Conservation (phyloP, 2,113 vertebrate species). For the Albula goreensis region DNA sequence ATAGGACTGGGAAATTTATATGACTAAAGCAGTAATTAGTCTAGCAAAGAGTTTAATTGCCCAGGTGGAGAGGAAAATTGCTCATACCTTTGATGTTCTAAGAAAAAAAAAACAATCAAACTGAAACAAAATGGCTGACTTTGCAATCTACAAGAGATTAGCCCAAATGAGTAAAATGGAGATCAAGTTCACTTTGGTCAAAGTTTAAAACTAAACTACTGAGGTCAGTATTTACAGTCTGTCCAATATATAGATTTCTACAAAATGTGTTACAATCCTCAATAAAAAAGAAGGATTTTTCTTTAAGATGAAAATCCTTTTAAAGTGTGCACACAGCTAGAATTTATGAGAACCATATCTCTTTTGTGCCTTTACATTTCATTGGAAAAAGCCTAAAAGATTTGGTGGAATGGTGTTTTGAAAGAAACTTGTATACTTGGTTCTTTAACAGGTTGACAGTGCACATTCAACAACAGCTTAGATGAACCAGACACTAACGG, state of each 20-base stretch:
- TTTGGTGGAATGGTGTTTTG: background rate
- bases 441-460: background rate
- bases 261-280: background rate
- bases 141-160: background rate
- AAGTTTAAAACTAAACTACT: background rate
- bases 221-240: background rate
- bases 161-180: background rate
- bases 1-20: background rate
- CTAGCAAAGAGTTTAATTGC: background rate
- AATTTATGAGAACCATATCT: background rate
- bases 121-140: background rate
- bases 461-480: background rate
- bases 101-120: background rate
- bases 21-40: background rate
- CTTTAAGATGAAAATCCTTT: background rate
- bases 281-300: background rate
- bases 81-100: background rate
- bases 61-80: background rate
- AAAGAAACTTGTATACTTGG: background rate
- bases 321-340: background rate
- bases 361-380: background rate
- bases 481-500: background rate
- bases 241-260: background rate
- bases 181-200: background rate
- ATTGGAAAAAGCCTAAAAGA: background rate